A percentile compares a stretch with the other conserved stretches of the same genome.
phyloP scores from a whole-genome alignment of 2,113 vertebrate species.

The Stigmatopora argus region DNA sequence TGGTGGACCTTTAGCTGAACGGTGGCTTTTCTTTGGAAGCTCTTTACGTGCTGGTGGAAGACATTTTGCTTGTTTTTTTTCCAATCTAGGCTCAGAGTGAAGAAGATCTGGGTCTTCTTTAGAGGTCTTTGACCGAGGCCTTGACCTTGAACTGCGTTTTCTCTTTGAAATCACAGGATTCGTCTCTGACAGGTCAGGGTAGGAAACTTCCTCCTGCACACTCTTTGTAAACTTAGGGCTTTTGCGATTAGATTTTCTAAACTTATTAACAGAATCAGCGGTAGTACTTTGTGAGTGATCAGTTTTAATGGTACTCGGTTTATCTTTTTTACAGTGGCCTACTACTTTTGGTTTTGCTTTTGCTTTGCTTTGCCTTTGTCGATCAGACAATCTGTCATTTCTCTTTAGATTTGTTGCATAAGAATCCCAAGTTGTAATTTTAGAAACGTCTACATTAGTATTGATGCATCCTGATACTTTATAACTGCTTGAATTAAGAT shows the following conservation, averaged over 20 bases:
- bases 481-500: slow-evolving; percentile 63
- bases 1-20: slow-evolving; percentile 38
- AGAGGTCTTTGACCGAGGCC: slow-evolving; percentile 6
- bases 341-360: slow-evolving; percentile 36
- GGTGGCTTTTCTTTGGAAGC: slow-evolving; percentile 51
- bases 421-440: slow-evolving; percentile 13
- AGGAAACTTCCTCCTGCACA: background rate
- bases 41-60: slow-evolving; percentile 16
- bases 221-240: slow-evolving; percentile 21
- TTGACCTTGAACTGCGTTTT: slow-evolving; percentile 4
- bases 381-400: background rate
- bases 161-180: slow-evolving; percentile 11
- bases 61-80: background rate
- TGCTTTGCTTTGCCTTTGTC: slow-evolving; percentile 17
- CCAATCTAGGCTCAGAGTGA: slow-evolving; percentile 9
- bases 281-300: slow-evolving; percentile 58
- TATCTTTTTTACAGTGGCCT: slow-evolving; percentile 18
- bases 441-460: slow-evolving; percentile 42
- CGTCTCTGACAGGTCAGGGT: background rate
- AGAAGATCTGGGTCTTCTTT: slow-evolving; percentile 15
- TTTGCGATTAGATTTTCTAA: slow-evolving; percentile 25
- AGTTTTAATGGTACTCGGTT: slow-evolving; percentile 30
- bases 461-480: slow-evolving; percentile 48
- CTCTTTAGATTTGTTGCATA: slow-evolving; percentile 16
- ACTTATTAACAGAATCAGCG: slow-evolving; percentile 50